Conservation (phyloP, 2,113 vertebrate genomes). For the Coryphaenoides rupestris region DNA sequence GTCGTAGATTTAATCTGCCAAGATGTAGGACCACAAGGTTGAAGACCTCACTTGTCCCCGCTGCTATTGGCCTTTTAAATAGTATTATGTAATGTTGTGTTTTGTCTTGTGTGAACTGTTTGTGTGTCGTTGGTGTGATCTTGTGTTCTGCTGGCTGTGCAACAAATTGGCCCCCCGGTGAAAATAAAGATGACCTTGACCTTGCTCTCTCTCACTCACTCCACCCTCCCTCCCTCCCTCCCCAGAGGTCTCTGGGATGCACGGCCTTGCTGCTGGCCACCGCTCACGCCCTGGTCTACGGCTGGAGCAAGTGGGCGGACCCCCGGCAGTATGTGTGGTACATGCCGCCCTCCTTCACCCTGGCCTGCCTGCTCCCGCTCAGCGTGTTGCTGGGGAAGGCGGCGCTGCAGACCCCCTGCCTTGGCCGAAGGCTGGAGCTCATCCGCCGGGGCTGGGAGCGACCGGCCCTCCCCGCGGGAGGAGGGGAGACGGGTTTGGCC, state of each 20-base stretch:
- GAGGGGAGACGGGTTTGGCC: too few relatives aligned
- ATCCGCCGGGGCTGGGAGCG: conserved; percentile 79
- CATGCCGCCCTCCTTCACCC: conserved; percentile 82
- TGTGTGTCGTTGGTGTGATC: too few relatives aligned
- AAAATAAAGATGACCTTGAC: too few relatives aligned
- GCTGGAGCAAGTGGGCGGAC: conserved; percentile 85
- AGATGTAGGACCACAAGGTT: too few relatives aligned
- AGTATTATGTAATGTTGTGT: too few relatives aligned
- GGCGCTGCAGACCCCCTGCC: conserved; percentile 72
- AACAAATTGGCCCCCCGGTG: too few relatives aligned
- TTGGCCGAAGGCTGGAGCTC: conserved; percentile 71
- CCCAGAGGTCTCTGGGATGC: conserved; percentile 81
- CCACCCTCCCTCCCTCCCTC: too few relatives aligned
- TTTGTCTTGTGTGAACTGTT: too few relatives aligned
- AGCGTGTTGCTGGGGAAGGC: conserved; percentile 73
- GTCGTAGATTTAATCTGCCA: too few relatives aligned
- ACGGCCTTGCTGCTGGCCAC: conserved; percentile 77
- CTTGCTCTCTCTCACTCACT: conserved; percentile 6
- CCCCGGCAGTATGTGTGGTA: conserved; percentile 78
- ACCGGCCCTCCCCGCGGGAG: not conserved
- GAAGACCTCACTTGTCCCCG: too few relatives aligned
- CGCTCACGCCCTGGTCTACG: conserved; percentile 79
- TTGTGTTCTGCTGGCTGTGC: too few relatives aligned
- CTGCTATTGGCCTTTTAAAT: too few relatives aligned
- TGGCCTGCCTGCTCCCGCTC: conserved; percentile 76